A percentile compares a stretch with the other conserved stretches of the same genome.
phyloP scores from a whole-genome alignment of 1,140 invertebrate species.

The Sarcophaga bullata region DNA sequence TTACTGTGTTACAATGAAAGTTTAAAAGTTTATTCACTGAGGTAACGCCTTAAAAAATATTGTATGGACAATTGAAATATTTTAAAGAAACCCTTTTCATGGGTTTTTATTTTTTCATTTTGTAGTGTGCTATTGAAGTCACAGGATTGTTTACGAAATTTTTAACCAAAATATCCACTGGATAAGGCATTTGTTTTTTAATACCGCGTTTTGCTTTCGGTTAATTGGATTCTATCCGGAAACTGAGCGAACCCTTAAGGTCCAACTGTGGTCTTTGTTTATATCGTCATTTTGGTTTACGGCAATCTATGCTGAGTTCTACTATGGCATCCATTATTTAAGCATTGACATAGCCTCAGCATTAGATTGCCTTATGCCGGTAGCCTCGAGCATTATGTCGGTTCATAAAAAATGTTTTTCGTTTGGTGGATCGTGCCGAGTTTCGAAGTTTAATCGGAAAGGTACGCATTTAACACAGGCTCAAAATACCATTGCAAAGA shows the following conservation, averaged over 20 bases:
- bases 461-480: constrained; percentile 48
- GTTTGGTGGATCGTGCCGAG: constrained; percentile 58
- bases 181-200: constrained; percentile 55
- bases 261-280: constrained; percentile 53
- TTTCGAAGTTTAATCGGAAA: constrained; percentile 50
- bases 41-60: too few species aligned
- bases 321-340: constrained; percentile 57
- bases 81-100: too few species aligned
- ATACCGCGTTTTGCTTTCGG: constrained; percentile 55
- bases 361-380: constrained; percentile 58
- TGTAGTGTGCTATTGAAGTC: too few species aligned
- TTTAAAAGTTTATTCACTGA: too few species aligned
- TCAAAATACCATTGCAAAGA: constrained; percentile 47
- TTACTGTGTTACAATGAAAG: too few species aligned
- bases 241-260: constrained; percentile 42
- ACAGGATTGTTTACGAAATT: too few species aligned
- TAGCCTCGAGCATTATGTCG: constrained; percentile 58
- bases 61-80: too few species aligned
- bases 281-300: constrained; percentile 55
- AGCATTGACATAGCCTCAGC: constrained; percentile 51
- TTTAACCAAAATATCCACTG: constrained; percentile 49
- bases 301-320: constrained; percentile 57
- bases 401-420: constrained; percentile 52
- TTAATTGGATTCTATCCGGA: constrained; percentile 60
- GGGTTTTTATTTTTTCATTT: too few species aligned